Evolutionary conservation across 2,113 vertebrate genomes (phyloP).

Genomic region (Gobio gobio): DNA sequence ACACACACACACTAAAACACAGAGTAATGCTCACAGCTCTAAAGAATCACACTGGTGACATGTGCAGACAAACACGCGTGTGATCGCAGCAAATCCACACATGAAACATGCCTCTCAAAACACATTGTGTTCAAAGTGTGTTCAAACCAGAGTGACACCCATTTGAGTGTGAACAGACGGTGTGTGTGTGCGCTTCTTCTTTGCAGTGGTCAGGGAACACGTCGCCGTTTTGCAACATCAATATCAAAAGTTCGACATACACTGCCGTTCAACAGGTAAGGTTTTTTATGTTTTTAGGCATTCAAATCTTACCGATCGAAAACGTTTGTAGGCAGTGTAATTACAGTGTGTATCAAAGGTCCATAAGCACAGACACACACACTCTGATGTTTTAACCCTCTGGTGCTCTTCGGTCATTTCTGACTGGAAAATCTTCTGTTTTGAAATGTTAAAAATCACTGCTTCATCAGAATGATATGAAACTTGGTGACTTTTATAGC

Average conservation of each 20-base stretch:
- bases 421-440: too few species aligned
- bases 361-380: not conserved
- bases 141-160: constrained; percentile 52
- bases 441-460: too few species aligned
- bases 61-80: constrained; percentile 6
- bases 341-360: not conserved
- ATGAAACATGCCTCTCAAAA: not conserved
- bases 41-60: not conserved
- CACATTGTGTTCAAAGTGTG: constrained; percentile 48
- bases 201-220: not conserved
- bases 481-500: too few species aligned
- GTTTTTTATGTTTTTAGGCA: too few species aligned
- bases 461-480: too few species aligned
- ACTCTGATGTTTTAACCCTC: not conserved
- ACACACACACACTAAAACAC: not conserved
- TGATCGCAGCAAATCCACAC: not conserved
- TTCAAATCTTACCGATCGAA: too few species aligned
- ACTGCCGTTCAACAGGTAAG: too few species aligned
- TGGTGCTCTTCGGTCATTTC: too few species aligned
- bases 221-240: constrained; percentile 18
- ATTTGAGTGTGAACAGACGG: constrained; percentile 52
- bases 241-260: constrained; percentile 7
- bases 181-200: not conserved
- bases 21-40: not conserved
- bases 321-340: too few species aligned